Evolutionary conservation across 2,888 invertebrate genomes (phyloP), one percentile per base, ranked within the genome.

Genomic region (Notodonta dromedarius): DNA sequence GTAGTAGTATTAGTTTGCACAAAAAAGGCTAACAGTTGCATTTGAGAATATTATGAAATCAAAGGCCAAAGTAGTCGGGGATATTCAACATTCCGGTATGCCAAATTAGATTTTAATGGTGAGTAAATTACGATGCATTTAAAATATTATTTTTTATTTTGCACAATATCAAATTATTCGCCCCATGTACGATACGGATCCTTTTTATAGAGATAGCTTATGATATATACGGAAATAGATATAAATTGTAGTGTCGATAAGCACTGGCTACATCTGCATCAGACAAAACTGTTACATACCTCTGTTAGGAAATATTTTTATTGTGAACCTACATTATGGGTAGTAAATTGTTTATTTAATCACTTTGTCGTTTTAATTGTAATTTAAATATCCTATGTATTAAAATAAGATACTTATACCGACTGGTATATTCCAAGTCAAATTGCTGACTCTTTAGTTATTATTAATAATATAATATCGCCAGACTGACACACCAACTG

Each of bases 331-430:
- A 93, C 93, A 91, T 90, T 89, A 90, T 86, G 91, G 92, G 93
- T 93, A 93, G 93, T 93, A 93, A 93, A 93, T 91, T 93, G 93
- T 93, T 93, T 93, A 93, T 93, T 93, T 93, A 92, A 93, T 91
- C 89, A 87, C 74, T 77, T 73, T 63, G 76, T 78, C 75, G 85
- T 87, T 91, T 91, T 46, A 46, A 46, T 46, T 46, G n/a, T 42
- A 42, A 35, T 42, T 9, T 12, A 9, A 11, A 42, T 42, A 12
- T 12, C 9, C 12, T 42, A 11, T 11, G 5, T 11, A 42, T 42
- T 42, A 11, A 42, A 1, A 42, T 12, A 3, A 11, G 9, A 11
- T 24, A 24, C 24, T 24, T 24, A 24, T 24, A 24, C 24, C 24
- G 24, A 24, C 24, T 24, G 2, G 24, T 24, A 24, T 24, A 24